Percentiles rank a stretch among this genome's conserved stretches.
These are phyloP conservation scores for Ariolimax columbianus DNA, from an alignment of 2,888 invertebrate genomes.

Conservation along the genomic window DNA sequence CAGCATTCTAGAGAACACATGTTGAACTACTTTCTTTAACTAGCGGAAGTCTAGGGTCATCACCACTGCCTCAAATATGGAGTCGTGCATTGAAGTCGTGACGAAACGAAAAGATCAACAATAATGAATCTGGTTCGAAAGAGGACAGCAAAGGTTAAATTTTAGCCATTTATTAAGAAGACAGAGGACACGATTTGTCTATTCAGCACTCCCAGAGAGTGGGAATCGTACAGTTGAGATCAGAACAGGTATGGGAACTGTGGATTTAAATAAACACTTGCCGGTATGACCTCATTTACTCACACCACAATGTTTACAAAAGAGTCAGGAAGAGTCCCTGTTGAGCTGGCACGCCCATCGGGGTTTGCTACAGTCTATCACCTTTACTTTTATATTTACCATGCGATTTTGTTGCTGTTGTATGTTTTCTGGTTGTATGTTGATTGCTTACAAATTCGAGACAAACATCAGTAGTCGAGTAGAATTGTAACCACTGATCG, in stretches of 20 bases:
- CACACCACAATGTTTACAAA: constrained; percentile 14
- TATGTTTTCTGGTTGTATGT: too few species aligned
- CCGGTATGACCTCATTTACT: constrained; percentile 36
- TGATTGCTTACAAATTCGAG: too few species aligned
- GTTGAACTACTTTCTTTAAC: neutral
- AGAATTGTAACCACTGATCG: too few species aligned
- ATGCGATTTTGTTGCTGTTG: neutral
- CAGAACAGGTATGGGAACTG: constrained; percentile 19
- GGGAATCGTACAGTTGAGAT: constrained; percentile 8
- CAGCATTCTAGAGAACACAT: neutral
- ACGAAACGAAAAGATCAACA: constrained; percentile 28
- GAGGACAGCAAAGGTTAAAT: constrained; percentile 29
- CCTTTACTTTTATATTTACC: neutral
- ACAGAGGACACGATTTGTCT: constrained; percentile 22
- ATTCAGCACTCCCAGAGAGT: neutral
- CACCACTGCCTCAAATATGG: constrained; percentile 46
- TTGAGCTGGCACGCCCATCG: constrained; percentile 13
- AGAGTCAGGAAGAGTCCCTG: constrained; percentile 5
- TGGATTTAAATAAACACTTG: constrained; percentile 32
- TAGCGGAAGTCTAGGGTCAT: constrained; percentile 49
- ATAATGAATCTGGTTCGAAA: constrained; percentile 37
- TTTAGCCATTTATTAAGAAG: constrained; percentile 26
- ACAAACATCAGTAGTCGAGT: too few species aligned
- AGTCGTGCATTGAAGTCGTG: constrained; percentile 33
- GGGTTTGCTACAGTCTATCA: neutral